phyloP scores from a whole-genome alignment of 2,797 vertebrate genomes.

The Acanthopagrus latus region DNA sequence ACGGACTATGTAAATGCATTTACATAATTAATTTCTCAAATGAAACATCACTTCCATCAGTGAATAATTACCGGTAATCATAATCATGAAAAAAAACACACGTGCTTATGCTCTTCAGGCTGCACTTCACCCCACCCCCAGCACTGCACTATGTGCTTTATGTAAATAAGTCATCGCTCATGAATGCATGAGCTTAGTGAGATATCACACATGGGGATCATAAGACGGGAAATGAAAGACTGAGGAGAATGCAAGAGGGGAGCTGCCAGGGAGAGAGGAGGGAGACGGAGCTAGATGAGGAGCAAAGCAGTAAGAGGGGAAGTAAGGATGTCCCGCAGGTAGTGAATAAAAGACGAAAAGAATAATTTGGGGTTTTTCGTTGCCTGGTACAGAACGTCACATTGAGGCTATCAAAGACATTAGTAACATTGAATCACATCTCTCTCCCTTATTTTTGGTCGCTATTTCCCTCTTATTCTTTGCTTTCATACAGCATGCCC shows the following conservation, averaged over 20 bases:
- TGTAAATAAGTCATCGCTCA: conserved; percentile 68
- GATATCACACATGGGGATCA: conserved; percentile 50
- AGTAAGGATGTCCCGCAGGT: conserved; percentile 66
- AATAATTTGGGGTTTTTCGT: conserved; percentile 63
- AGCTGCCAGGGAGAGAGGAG: conserved; percentile 13
- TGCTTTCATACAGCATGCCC: background rate
- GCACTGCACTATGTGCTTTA: conserved; percentile 44
- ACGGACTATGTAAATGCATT: background rate
- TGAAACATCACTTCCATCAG: conserved; percentile 37
- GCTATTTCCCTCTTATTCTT: background rate
- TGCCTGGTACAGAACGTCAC: conserved; percentile 49
- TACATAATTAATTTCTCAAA: conserved; percentile 41
- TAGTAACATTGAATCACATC: conserved; percentile 28
- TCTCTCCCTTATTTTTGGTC: conserved; percentile 10
- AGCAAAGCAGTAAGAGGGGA: conserved; percentile 69
- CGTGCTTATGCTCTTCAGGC: conserved; percentile 38
- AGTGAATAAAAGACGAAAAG: conserved; percentile 77
- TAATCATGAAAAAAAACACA: conserved; percentile 42
- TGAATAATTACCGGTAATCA: conserved; percentile 48
- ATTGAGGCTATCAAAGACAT: conserved; percentile 65
- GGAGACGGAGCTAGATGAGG: conserved; percentile 44
- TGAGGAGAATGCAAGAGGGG: conserved; percentile 51
- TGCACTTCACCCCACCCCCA: conserved; percentile 5
- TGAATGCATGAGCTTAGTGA: conserved; percentile 57
- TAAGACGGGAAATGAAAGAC: conserved; percentile 61